Percentiles rank a stretch among this genome's conserved stretches.
phyloP scores from a whole-genome alignment of 2,797 vertebrate species.

The Eospalax fontanierii region DNA sequence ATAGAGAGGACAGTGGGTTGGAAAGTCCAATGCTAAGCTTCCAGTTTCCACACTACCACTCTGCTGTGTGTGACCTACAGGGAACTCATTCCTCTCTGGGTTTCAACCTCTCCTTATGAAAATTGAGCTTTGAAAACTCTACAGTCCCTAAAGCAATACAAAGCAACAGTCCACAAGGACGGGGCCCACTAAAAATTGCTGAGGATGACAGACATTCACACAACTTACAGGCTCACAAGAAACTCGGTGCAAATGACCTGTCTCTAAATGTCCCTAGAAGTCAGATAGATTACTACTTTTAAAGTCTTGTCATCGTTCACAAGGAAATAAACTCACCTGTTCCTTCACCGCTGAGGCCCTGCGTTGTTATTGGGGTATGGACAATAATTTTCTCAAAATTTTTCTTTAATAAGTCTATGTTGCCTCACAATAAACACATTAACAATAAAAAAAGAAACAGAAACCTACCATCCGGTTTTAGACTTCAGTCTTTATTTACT shows the following conservation, averaged over 20 bases:
- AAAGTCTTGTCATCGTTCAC: background rate
- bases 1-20: background rate
- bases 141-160: background rate
- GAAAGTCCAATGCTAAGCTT: background rate
- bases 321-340: background rate
- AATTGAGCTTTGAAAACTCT: slow-evolving; percentile 38
- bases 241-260: background rate
- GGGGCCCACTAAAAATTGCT: background rate
- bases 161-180: background rate
- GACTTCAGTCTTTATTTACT: slow-evolving; percentile 29
- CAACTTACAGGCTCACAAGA: background rate
- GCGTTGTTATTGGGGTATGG: background rate
- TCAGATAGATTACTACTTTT: background rate
- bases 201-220: background rate
- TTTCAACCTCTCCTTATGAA: background rate
- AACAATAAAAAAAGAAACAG: background rate
- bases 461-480: background rate
- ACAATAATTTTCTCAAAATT: background rate
- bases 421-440: background rate
- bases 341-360: background rate
- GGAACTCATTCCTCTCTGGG: background rate
- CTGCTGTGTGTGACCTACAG: slow-evolving; percentile 2
- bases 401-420: background rate
- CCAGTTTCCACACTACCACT: background rate
- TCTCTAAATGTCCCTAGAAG: background rate